These are phyloP conservation scores for Hyposmocoma kahamanoa DNA, from an alignment of 1,140 invertebrate genomes.

Conservation along the genomic window DNA sequence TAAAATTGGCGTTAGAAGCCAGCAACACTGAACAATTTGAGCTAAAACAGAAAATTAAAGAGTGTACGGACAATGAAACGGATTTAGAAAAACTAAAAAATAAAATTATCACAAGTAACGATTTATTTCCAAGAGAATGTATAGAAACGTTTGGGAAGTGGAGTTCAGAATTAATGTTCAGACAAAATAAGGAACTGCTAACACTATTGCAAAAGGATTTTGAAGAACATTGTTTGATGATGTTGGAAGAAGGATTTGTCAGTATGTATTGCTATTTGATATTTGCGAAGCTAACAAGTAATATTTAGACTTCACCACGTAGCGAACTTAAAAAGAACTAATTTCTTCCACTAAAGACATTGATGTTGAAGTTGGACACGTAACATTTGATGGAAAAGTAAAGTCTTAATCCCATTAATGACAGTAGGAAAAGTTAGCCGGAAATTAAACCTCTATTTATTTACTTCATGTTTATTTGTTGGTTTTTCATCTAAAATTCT, in stretches of 20 bases:
- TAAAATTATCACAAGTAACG: constrained; percentile 46
- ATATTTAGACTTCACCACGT: no score
- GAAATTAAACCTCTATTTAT: no score
- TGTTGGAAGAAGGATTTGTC: constrained; percentile 50
- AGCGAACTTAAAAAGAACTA: no score
- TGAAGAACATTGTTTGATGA: constrained; percentile 46
- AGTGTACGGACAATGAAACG: constrained; percentile 19
- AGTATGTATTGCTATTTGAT: constrained; percentile 34
- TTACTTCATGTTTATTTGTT: no score
- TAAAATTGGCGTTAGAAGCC: constrained; percentile 42
- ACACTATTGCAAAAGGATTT: constrained; percentile 51
- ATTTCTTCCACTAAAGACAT: no score
- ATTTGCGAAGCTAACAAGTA: no score
- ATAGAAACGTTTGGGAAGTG: constrained; percentile 47
- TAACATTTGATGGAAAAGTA: no score
- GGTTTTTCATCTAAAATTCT: no score
- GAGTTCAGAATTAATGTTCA: constrained; percentile 56
- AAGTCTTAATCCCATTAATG: no score
- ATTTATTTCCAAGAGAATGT: constrained; percentile 50
- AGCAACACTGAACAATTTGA: constrained; percentile 50
- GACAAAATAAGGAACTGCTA: constrained; percentile 55
- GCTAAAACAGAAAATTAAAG: constrained; percentile 42
- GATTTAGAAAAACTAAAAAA: constrained; percentile 33
- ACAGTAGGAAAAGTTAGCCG: no score
- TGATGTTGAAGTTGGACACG: no score